phyloP scores from a whole-genome alignment of 2,888 invertebrate species.

The Sarcophaga rosellei region DNA sequence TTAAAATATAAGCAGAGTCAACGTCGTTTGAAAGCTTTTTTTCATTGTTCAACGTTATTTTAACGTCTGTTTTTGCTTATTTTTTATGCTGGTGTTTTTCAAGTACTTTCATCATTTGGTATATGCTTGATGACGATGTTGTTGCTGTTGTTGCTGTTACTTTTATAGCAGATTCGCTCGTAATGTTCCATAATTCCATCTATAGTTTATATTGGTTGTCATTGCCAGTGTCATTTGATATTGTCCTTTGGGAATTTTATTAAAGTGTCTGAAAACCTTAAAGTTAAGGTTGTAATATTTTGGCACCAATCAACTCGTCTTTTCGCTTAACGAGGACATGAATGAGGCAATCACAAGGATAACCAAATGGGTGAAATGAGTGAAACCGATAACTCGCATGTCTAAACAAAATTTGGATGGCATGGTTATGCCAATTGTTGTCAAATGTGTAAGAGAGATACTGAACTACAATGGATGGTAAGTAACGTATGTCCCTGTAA shows the following conservation, averaged over 20 bases:
- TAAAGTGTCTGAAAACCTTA: slow-evolving; percentile 59
- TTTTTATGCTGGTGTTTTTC: too few relatives aligned
- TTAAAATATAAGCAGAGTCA: slow-evolving; percentile 36
- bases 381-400: too few relatives aligned
- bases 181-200: slow-evolving; percentile 58
- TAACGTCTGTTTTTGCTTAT: background rate
- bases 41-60: slow-evolving; percentile 35
- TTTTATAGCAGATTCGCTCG: slow-evolving; percentile 10
- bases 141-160: slow-evolving; percentile 24
- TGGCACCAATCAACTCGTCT: slow-evolving; percentile 15
- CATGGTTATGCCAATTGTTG: rapidly evolving
- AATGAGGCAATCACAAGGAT: background rate
- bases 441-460: too few relatives aligned
- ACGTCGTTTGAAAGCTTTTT: slow-evolving; percentile 59
- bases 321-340: slow-evolving; percentile 41
- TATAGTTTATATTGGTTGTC: slow-evolving; percentile 39
- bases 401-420: too few relatives aligned
- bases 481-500: too few relatives aligned
- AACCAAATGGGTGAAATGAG: background rate
- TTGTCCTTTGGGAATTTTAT: slow-evolving; percentile 67
- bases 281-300: slow-evolving; percentile 53
- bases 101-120: too few relatives aligned
- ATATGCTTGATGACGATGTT: too few relatives aligned
- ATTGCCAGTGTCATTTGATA: slow-evolving; percentile 67
- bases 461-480: too few relatives aligned